Percentiles rank a stretch among this genome's conserved stretches.
Evolutionary conservation across 2,113 vertebrate species (phyloP).

Genomic region (Microcebus griseorufus): DNA sequence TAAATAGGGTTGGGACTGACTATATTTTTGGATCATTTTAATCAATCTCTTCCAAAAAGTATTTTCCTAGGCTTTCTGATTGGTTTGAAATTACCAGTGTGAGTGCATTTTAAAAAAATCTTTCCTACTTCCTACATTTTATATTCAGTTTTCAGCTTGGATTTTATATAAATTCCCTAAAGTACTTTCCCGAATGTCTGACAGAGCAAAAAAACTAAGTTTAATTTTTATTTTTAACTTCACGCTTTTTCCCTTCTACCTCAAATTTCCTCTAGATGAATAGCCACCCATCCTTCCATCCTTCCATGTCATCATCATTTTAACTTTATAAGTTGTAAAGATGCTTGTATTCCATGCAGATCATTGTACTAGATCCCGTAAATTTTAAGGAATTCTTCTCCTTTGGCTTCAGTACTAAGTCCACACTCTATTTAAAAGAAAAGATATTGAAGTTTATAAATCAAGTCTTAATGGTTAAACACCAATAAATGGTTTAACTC

Average conservation of each 20-base stretch:
- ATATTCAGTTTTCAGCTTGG: slow-evolving; percentile 34
- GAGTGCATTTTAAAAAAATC: not conserved
- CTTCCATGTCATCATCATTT: not conserved
- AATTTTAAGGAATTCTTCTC: not conserved
- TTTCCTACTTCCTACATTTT: slow-evolving; percentile 9
- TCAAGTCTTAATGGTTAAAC: not conserved
- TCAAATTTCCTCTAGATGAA: not conserved
- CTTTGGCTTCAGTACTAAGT: not conserved
- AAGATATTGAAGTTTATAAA: not conserved
- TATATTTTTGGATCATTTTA: not conserved
- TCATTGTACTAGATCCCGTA: not conserved
- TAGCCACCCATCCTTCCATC: not conserved
- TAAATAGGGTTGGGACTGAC: not conserved
- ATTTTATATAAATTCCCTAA: not conserved
- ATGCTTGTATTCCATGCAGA: not conserved
- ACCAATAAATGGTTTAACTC: not conserved
- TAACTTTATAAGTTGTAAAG: not conserved
- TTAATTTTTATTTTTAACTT: slow-evolving; percentile 5
- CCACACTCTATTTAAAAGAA: not conserved
- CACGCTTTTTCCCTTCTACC: not conserved
- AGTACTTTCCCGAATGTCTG: not conserved
- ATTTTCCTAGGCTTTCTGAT: not conserved
- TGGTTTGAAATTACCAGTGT: slow-evolving; percentile 20
- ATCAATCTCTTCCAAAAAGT: not conserved
- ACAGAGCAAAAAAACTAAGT: not conserved